These are phyloP conservation scores for Ophthalmolycus amberensis DNA, from an alignment of 2,113 vertebrate species.

Conservation along the genomic window DNA sequence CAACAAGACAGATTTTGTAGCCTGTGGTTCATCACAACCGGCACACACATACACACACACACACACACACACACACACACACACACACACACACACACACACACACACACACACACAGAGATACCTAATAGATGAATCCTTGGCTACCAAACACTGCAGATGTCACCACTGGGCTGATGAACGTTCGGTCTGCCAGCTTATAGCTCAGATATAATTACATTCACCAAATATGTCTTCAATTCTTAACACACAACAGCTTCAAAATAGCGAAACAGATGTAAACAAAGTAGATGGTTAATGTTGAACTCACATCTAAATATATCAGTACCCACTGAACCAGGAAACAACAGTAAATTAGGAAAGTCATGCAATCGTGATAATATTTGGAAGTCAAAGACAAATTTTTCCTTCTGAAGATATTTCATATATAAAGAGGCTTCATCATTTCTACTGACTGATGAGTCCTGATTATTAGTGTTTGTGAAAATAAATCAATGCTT, in stretches of 20 bases:
- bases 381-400: neutral
- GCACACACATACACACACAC: slow-evolving; percentile 21
- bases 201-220: slow-evolving; percentile 50
- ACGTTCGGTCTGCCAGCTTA: slow-evolving; percentile 27
- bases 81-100: slow-evolving; percentile 17
- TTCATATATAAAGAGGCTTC: neutral
- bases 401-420: neutral
- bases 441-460: neutral
- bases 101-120: neutral
- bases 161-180: slow-evolving; percentile 57
- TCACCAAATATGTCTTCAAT: slow-evolving; percentile 12
- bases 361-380: neutral
- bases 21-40: slow-evolving; percentile 63
- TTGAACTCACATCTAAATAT: neutral
- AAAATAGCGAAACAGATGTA: neutral
- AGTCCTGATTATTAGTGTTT: neutral
- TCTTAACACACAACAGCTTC: slow-evolving; percentile 8
- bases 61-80: slow-evolving; percentile 28
- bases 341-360: neutral
- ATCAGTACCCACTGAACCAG: neutral
- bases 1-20: slow-evolving; percentile 68
- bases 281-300: neutral
- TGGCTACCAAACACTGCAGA: slow-evolving; percentile 42
- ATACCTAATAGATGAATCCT: slow-evolving; percentile 45
- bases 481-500: neutral